phyloP scores from a whole-genome alignment of 2,113 vertebrate species.

The Marmota flaviventris region DNA sequence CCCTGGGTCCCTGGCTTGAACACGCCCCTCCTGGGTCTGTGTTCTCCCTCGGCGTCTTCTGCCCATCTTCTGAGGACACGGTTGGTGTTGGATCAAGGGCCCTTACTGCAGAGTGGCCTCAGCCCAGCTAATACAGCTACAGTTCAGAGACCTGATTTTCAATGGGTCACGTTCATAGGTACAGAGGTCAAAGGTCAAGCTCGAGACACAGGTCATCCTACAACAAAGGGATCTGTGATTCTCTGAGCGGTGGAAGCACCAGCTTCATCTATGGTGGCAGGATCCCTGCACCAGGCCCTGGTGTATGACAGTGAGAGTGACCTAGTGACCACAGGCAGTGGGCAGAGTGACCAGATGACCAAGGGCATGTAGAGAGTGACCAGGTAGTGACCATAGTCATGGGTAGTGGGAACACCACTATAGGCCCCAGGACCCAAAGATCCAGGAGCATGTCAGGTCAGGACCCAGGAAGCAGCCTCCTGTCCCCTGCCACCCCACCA shows the following conservation, averaged over 20 bases:
- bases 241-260: background rate
- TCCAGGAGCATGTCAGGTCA: accelerated
- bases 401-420: accelerated
- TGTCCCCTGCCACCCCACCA: background rate
- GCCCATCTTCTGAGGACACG: no score
- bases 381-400: no score
- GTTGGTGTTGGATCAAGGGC: no score
- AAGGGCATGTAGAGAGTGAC: background rate
- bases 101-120: no score
- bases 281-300: background rate
- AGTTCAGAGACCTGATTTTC: no score
- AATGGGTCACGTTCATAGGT: accelerated
- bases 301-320: background rate
- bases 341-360: no score
- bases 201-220: background rate
- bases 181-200: no score
- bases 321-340: accelerated
- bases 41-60: no score
- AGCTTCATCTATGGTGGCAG: no score
- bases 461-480: no score
- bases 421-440: background rate
- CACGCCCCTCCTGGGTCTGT: no score
- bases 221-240: accelerated
- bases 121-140: no score
- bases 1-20: background rate